Percentiles rank a stretch among this genome's conserved stretches.
phyloP scores from a whole-genome alignment of 2,797 vertebrate species.

The Percopsis omiscomaycus region DNA sequence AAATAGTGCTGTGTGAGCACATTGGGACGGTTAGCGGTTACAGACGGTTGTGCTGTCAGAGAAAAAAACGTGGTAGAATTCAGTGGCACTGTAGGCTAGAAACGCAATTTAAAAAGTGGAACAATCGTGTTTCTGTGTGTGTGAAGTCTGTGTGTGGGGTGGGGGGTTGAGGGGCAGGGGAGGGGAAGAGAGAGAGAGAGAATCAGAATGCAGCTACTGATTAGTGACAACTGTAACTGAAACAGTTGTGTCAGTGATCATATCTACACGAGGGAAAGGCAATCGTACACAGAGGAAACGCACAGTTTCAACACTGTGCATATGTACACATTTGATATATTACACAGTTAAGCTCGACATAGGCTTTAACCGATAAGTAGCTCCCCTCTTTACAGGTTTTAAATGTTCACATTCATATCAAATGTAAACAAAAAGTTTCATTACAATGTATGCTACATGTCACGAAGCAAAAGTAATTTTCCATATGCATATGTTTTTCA shows the following conservation, averaged over 20 bases:
- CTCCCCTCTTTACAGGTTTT: neutral
- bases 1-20: conserved; percentile 1
- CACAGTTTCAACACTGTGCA: conserved; percentile 8
- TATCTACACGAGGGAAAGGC: conserved; percentile 63
- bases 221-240: conserved; percentile 74
- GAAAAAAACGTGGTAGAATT: conserved; percentile 21
- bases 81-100: conserved; percentile 27
- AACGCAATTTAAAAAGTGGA: conserved; percentile 54
- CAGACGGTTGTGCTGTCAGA: conserved; percentile 22
- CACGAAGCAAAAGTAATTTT: conserved; percentile 1
- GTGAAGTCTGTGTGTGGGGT: conserved; percentile 6
- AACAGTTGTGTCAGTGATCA: conserved; percentile 53
- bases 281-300: conserved; percentile 6
- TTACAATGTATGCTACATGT: neutral
- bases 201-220: conserved; percentile 46
- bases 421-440: neutral
- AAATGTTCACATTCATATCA: neutral
- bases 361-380: too few species aligned
- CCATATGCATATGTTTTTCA: neutral
- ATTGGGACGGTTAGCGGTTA: conserved; percentile 4
- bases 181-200: conserved; percentile 53
- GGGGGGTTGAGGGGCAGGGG: neutral
- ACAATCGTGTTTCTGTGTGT: conserved; percentile 34
- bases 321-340: neutral
- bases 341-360: neutral